Conservation (phyloP, 2,797 vertebrate genomes). For the Alectoris magna region DNA sequence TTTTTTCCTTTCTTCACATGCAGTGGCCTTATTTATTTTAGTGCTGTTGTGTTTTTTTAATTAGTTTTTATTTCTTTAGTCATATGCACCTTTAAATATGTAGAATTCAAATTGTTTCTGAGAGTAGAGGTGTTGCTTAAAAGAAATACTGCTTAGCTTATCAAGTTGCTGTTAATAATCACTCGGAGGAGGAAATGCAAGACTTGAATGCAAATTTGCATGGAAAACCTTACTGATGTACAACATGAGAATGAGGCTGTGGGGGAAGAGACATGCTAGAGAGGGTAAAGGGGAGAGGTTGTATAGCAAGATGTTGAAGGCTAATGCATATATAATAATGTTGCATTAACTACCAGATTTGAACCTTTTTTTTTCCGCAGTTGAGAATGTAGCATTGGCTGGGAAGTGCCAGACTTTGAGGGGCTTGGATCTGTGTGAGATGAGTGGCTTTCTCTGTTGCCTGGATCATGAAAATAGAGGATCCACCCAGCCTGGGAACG, state of each 20-base stretch:
- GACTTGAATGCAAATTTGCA: neutral
- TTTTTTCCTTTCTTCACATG: neutral
- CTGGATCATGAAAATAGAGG: neutral
- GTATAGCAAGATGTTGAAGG: neutral
- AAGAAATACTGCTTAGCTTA: neutral
- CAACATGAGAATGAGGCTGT: neutral
- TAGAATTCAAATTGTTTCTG: neutral
- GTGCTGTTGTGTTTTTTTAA: neutral
- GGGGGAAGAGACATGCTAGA: neutral
- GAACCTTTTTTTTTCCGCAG: neutral
- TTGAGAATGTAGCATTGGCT: neutral
- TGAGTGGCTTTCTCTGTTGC: neutral
- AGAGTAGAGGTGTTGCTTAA: neutral
- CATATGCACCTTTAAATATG: neutral
- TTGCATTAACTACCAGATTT: neutral
- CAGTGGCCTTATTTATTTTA: neutral
- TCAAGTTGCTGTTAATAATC: neutral
- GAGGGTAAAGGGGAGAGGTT: neutral
- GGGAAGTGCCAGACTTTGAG: neutral
- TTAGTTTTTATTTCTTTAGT: neutral
- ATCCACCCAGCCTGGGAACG: neutral
- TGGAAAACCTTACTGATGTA: neutral
- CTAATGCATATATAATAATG: neutral
- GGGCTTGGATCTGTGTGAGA: neutral
- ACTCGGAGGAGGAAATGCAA: neutral